phyloP scores from a whole-genome alignment of 2,888 invertebrate species.

The Watsonalla cultraria region DNA sequence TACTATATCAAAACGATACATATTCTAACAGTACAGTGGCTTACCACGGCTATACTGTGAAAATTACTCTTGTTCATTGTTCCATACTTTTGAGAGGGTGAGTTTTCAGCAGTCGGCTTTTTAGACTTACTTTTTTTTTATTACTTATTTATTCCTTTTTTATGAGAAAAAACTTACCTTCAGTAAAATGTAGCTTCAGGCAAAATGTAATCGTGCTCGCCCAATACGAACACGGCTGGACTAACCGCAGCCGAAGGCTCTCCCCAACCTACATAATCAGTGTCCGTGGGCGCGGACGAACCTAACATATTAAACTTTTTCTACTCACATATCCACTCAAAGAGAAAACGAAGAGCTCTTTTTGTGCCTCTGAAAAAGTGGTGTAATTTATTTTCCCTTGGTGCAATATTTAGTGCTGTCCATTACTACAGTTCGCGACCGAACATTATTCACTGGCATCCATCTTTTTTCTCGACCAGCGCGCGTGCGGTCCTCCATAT shows the following conservation, averaged over 20 bases:
- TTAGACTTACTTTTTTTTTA: too few species aligned
- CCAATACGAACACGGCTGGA: not conserved
- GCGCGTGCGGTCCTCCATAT: conserved; percentile 60
- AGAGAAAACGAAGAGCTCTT: conserved; percentile 70
- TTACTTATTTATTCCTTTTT: too few species aligned
- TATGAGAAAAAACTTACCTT: too few species aligned
- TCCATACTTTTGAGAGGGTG: too few species aligned
- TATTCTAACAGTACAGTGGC: too few species aligned
- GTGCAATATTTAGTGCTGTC: conserved; percentile 78
- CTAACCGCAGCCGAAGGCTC: not conserved
- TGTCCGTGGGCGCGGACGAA: conserved; percentile 28
- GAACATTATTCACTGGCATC: conserved; percentile 74
- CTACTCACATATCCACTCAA: conserved; percentile 49
- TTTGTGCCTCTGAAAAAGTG: conserved; percentile 73
- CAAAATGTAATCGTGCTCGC: not conserved
- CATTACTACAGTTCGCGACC: conserved; percentile 78
- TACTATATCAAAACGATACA: too few species aligned
- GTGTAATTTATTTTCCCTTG: conserved; percentile 75
- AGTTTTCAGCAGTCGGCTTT: too few species aligned
- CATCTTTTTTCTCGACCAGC: conserved; percentile 65
- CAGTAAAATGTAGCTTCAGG: too few species aligned
- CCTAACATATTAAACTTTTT: conserved; percentile 70
- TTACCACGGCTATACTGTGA: too few species aligned
- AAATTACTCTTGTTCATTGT: too few species aligned
- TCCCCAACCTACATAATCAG: conserved; percentile 30